Evolutionary conservation across 2,113 vertebrate species (phyloP).

Genomic region (Sceloporus undulatus): DNA sequence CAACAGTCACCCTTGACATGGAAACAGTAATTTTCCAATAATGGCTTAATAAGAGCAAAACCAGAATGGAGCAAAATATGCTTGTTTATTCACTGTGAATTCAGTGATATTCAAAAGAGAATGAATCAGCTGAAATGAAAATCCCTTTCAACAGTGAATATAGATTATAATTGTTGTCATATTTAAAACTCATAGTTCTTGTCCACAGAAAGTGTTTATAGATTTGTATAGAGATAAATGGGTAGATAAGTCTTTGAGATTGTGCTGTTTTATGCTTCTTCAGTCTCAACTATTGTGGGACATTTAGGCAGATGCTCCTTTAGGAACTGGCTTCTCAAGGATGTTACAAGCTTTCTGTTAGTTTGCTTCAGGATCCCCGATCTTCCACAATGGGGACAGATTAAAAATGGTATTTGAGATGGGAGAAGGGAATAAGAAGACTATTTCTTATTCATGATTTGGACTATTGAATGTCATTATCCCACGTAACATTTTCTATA

Average conservation of each 20-base stretch:
- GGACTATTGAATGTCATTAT: not conserved
- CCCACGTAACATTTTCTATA: not conserved
- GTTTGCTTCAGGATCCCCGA: constrained; percentile 41
- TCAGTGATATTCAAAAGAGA: constrained; percentile 41
- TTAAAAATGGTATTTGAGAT: not conserved
- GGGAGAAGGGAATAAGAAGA: not conserved
- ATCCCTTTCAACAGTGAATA: not conserved
- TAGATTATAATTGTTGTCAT: constrained; percentile 43
- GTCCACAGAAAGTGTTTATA: not conserved
- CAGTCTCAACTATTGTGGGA: constrained; percentile 69
- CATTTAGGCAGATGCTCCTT: constrained; percentile 70
- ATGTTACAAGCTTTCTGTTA: constrained; percentile 73
- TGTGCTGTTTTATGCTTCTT: constrained; percentile 62
- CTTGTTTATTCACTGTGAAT: constrained; percentile 63
- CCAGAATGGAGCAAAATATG: constrained; percentile 54
- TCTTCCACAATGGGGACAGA: constrained; percentile 42
- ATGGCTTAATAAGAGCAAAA: constrained; percentile 53
- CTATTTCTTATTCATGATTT: not conserved
- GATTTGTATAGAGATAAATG: not conserved
- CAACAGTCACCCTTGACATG: constrained; percentile 36
- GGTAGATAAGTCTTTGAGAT: constrained; percentile 61
- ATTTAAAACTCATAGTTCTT: constrained; percentile 60
- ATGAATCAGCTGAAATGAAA: not conserved
- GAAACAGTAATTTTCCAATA: constrained; percentile 59
- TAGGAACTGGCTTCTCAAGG: constrained; percentile 61